Percentiles rank a stretch among this genome's conserved stretches.
These are phyloP conservation scores for Cydia pomonella DNA, from an alignment of 1,140 invertebrate species.

Conservation along the genomic window DNA sequence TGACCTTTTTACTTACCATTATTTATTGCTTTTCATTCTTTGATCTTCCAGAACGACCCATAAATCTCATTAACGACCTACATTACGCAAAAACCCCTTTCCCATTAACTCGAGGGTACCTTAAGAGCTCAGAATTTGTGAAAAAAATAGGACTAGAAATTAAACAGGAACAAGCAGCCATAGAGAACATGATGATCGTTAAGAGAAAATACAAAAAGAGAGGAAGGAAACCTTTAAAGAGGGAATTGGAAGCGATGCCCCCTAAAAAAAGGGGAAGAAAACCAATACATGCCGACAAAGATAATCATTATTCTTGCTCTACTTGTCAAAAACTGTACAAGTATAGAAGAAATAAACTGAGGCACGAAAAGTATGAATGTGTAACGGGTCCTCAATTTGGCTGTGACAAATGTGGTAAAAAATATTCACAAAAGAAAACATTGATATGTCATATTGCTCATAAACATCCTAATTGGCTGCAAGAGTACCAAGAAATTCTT, in stretches of 20 bases:
- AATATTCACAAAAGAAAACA: constrained; percentile 76
- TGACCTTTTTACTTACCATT: constrained; percentile 46
- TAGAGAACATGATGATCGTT: constrained; percentile 34
- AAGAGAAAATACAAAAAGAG: constrained; percentile 48
- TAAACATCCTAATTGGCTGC: constrained; percentile 57
- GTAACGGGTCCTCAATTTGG: constrained; percentile 75
- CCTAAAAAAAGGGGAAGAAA: constrained; percentile 44
- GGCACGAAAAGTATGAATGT: constrained; percentile 78
- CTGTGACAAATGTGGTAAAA: constrained; percentile 71
- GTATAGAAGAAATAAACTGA: constrained; percentile 70
- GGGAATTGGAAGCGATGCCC: constrained; percentile 43
- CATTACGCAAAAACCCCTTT: constrained; percentile 68
- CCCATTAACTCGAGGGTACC: constrained; percentile 70
- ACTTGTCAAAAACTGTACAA: constrained; percentile 75
- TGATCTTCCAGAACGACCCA: constrained; percentile 69
- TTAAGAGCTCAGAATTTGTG: constrained; percentile 52
- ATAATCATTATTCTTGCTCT: constrained; percentile 59
- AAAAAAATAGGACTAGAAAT: constrained; percentile 36
- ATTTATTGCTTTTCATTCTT: constrained; percentile 70
- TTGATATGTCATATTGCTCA: constrained; percentile 72
- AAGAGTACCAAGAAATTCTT: constrained; percentile 32
- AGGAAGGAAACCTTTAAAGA: constrained; percentile 45
- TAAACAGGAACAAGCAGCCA: constrained; percentile 29
- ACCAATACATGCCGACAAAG: constrained; percentile 41
- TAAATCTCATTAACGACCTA: constrained; percentile 52